Base-by-base conservation (phyloP, 2,113 vertebrate genomes). In the Desmodus rotundus region DNA sequence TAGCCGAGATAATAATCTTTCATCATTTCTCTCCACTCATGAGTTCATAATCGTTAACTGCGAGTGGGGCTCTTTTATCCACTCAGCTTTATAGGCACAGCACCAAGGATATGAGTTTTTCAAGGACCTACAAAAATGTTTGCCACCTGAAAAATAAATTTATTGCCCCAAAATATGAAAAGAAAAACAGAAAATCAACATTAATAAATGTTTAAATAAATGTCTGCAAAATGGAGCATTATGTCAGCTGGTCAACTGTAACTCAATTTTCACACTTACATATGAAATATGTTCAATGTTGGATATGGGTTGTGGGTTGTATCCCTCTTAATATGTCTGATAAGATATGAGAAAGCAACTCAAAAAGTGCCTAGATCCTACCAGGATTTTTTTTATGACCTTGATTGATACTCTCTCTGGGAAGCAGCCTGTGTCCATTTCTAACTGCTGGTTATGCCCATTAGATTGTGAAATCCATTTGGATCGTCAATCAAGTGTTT, bases 11-110 rank as follows among this genome's bases (percentile, higher is more conserved):
- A 89, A 96, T 96, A 85, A 95, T 91, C 63, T 97, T 80, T 88
- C 76, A 93, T 94, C 82, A 92, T 92, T 97, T 97, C 58, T 94
- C 87, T 88, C 63, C 43, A 92, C 92, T 96, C 73, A 74, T 82
- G 86, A 97, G 97, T 95, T 92, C 82, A 85, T 97, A 94, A 90
- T 97, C 84, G 5, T 90, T 96, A 95, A 90, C 76, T 92, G 81
- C 85, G 36, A 96, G 68, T 61, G 31, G 28, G 36, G 38, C 67
- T 88, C 6, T 87, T 95, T 92, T 86, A 94, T 87, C 86, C 85
- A 63, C 67, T 96, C 82, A 88, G 84, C 67, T 94, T 94, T 95
- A 91, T 85, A 93, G 67, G 50, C 36, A 20, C 61, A 96, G 67
- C 67, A 63, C 91, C 93, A 94, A 86, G 28, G 33, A 85, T 85